Evolutionary conservation across 2,113 vertebrate genomes (phyloP).

Genomic region (Tragulus kanchil): DNA sequence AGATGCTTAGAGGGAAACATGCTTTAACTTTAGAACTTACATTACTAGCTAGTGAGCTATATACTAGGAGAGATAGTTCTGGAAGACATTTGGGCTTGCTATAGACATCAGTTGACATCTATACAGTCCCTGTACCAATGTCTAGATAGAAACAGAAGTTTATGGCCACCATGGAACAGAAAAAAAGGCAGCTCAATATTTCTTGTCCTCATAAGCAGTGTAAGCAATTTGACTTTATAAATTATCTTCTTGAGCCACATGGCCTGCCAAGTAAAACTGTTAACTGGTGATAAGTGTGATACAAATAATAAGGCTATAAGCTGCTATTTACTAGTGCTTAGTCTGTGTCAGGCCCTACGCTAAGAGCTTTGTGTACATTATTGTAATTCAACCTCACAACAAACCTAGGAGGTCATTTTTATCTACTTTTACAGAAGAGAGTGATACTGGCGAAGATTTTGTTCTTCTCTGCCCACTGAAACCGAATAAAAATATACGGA

Average conservation of each 20-base stretch:
- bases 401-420: not conserved
- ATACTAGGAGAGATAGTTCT: not conserved
- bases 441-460: too few species aligned
- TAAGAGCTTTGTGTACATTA: not conserved
- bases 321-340: not conserved
- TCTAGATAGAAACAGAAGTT: not conserved
- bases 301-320: not conserved
- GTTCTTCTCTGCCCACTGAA: too few species aligned
- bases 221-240: not conserved
- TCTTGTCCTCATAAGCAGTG: not conserved
- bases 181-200: not conserved
- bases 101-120: not conserved
- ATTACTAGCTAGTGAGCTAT: not conserved
- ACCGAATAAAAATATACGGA: too few species aligned
- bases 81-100: not conserved
- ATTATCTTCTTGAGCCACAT: not conserved
- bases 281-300: not conserved
- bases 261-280: not conserved
- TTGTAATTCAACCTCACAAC: not conserved
- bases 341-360: not conserved
- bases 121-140: not conserved
- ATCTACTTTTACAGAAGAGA: not conserved
- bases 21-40: not conserved
- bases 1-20: not conserved
- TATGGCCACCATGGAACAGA: not conserved